Evolutionary conservation across 1,140 invertebrate species (phyloP).

Genomic region (Triops cancriformis): DNA sequence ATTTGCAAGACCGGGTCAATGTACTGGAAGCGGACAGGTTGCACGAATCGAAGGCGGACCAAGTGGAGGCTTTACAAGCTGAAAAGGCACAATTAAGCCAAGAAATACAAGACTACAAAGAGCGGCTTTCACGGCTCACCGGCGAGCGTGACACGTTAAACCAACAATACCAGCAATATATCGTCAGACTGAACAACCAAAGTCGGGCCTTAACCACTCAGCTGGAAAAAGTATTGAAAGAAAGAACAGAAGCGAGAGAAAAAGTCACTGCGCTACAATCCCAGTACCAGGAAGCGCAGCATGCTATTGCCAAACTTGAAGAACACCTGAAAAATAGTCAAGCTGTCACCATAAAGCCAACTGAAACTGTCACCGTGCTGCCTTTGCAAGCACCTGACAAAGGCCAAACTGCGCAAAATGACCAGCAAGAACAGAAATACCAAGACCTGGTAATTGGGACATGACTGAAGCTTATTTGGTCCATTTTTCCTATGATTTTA

Average conservation of each 20-base stretch:
- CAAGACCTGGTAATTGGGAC: neutral
- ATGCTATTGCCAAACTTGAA: neutral
- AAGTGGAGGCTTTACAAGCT: conserved; percentile 20
- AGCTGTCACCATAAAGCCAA: neutral
- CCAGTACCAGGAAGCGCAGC: neutral
- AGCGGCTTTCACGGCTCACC: conserved; percentile 12
- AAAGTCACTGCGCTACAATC: neutral
- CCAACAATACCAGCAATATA: conserved; percentile 28
- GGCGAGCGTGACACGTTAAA: conserved; percentile 20
- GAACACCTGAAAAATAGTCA: neutral
- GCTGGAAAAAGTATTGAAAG: neutral
- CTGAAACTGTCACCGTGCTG: neutral
- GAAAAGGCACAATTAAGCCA: conserved; percentile 18
- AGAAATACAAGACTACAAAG: conserved; percentile 18
- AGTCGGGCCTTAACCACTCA: conserved; percentile 21
- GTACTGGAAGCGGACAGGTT: conserved; percentile 17
- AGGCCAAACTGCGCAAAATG: neutral
- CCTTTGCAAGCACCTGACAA: neutral
- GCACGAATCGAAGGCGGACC: conserved; percentile 15
- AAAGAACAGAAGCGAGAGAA: neutral
- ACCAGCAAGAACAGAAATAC: neutral
- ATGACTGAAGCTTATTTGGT: neutral
- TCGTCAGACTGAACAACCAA: conserved; percentile 23
- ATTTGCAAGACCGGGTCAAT: neutral
- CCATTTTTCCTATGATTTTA: neutral